A percentile compares a stretch with the other conserved stretches of the same genome.
These are phyloP conservation scores for Coracopsis vasa DNA, from an alignment of 2,113 vertebrate species.

Conservation along the genomic window DNA sequence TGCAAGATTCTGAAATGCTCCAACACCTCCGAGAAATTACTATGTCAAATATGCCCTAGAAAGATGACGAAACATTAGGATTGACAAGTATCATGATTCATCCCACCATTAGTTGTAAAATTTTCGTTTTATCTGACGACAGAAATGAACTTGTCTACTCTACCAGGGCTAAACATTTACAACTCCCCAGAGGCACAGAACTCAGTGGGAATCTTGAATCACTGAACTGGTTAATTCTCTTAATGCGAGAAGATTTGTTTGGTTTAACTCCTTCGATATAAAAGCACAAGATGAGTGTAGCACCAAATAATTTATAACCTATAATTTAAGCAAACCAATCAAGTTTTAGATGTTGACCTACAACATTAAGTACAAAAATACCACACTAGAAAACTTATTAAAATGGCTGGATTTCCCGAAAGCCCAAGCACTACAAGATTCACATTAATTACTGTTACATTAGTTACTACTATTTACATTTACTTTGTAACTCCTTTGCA, in stretches of 20 bases:
- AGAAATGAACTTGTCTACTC: neutral
- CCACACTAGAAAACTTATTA: neutral
- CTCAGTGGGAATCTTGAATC: neutral
- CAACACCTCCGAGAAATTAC: neutral
- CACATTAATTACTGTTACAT: neutral
- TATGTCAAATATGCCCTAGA: neutral
- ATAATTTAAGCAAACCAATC: neutral
- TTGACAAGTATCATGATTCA: neutral
- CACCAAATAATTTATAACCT: neutral
- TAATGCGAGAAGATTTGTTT: neutral
- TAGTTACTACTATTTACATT: neutral
- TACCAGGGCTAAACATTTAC: neutral
- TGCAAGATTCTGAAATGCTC: neutral
- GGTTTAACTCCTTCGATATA: neutral
- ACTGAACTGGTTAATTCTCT: neutral
- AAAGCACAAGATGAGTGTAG: neutral
- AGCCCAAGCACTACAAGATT: neutral
- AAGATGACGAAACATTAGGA: neutral
- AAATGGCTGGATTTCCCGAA: neutral
- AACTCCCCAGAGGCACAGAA: neutral
- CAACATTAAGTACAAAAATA: neutral
- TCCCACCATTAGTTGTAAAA: neutral
- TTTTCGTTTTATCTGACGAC: neutral
- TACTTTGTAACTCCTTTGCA: neutral
- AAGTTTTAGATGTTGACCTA: neutral